Base-by-base conservation (phyloP, 2,797 vertebrate species). In the Gephyroberyx darwinii region DNA sequence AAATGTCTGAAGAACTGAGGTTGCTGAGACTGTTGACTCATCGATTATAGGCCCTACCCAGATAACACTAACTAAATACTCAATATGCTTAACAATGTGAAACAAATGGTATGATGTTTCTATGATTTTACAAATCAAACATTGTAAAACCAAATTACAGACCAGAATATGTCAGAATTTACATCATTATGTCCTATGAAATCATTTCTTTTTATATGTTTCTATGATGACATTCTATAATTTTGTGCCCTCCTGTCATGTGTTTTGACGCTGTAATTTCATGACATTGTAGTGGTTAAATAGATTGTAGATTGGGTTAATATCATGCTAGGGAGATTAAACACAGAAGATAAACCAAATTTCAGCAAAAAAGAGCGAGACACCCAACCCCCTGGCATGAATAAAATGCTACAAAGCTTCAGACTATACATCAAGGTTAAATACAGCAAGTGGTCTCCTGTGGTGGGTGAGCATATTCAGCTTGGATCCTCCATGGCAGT, bases 401-500 rank as follows among this genome's bases (percentile, higher is more conserved):
- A 37, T 50, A 43, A 52, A 74, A 66, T 57, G 61, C 53, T 65
- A 52, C 41, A 61, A 61, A 77, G 71, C 55, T 47, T 20, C 41
- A 64, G 22, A 82, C 47, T 50, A 37, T 37, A 45, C 22, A 77
- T 65, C 45, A 78, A 76, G 52, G 59, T 79, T 69, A 84, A 78
- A 78, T 54, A 62, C 60, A 77, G 65, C 35, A 14, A 66, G 51
- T 22, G 58, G 61, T 81, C 30, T 65, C 48, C 71, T 53, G 75
- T 74, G 74, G 65, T 58, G 56, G 53, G 55, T 19, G 48, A 81
- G 50, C 63, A 13, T 65, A 63, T 84, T 73, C 66, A 72, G 68
- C 83, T 85, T 75, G 65, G 61, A 83, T 80, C 78, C 75, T 87
- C 83, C 78, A 33, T 59, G 59, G 50, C 72, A 78, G 67, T 17